Evolutionary conservation across 53 echinoderm and acorn worm genomes (phyloP), one percentile per base, ranked within the genome.

Genomic region (Arbacia lixula): DNA sequence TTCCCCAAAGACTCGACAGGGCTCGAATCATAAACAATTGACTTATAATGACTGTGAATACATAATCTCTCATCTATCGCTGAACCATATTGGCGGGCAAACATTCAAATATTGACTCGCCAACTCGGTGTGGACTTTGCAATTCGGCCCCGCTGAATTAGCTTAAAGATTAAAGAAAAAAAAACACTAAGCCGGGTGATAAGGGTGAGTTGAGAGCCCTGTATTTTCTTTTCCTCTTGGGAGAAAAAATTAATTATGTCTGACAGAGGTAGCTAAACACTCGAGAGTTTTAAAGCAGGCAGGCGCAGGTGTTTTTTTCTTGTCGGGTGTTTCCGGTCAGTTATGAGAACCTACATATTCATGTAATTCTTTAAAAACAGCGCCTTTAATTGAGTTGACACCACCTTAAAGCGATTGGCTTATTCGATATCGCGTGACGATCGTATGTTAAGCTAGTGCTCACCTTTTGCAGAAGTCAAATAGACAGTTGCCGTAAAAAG

Each of bases 51-150:
- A 74, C 74, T 33, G 35, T 29, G 74, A 74, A 31, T 74, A 53
- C 53, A 74, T 74, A 53, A 74, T 53, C 54, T 53, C 20, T 19
- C 34, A 53, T 5, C 74, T 51, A 74, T 74, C 74, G 52, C 51
- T 53, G 74, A 34, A 74, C 51, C 52, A 74, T 51, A 74, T 53
- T 53, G 27, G 22, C 21, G 52, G 34, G 52, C 74, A 74, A 74
- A 74, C 74, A 74, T 10, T 51, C 74, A 74, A 74, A 74, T 74
- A 74, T 74, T 74, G 74, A 74, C 74, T 53, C 53, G 35, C 16
- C 30, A 33, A 21, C 29, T 73, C 43, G 26, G 27, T 3, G 43
- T 69, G 74, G 74, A 74, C 74, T 74, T 74, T 74, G 74, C 69
- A 69, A 69, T 69, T 69, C 43, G 42, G 69, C 41, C n/a, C 28